These are phyloP conservation scores for Stenichneumon culpator DNA, from an alignment of 2,888 invertebrate genomes.

Conservation along the genomic window DNA sequence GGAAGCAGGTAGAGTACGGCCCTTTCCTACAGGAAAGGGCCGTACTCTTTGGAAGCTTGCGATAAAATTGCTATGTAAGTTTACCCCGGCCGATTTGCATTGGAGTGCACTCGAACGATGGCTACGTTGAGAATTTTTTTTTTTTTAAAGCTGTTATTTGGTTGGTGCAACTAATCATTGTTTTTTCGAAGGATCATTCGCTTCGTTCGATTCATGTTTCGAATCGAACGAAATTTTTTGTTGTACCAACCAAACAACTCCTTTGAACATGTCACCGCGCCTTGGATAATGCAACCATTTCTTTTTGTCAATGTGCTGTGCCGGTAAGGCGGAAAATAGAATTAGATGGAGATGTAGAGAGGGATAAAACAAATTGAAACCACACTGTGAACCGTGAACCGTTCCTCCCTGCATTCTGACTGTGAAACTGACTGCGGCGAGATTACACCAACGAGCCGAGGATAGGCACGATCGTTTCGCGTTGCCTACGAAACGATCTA, in stretches of 20 bases:
- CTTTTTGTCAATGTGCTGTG: no score
- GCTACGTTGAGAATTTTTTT: no score
- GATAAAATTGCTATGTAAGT: slow-evolving; percentile 1
- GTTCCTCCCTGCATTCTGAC: slow-evolving; percentile 38
- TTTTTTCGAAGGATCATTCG: no score
- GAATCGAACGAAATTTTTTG: no score
- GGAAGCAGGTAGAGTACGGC: no score
- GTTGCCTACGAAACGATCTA: slow-evolving; percentile 54
- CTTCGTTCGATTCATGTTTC: no score
- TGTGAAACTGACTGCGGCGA: slow-evolving; percentile 59
- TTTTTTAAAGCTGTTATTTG: no score
- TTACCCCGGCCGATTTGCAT: slow-evolving; percentile 14
- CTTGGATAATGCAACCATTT: no score
- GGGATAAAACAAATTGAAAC: slow-evolving; percentile 65
- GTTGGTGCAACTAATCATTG: no score
- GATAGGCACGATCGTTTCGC: slow-evolving; percentile 53
- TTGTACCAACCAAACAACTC: neutral
- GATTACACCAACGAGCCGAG: slow-evolving; percentile 64
- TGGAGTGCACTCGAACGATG: slow-evolving; percentile 7
- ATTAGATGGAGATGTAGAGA: slow-evolving; percentile 50
- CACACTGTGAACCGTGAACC: slow-evolving; percentile 56
- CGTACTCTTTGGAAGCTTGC: no score
- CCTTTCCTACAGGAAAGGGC: no score
- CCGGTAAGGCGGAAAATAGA: slow-evolving; percentile 57
- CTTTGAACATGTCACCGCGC: no score